Evolutionary conservation across 2,888 invertebrate species (phyloP).

Genomic region (Sinotaia quadrata): DNA sequence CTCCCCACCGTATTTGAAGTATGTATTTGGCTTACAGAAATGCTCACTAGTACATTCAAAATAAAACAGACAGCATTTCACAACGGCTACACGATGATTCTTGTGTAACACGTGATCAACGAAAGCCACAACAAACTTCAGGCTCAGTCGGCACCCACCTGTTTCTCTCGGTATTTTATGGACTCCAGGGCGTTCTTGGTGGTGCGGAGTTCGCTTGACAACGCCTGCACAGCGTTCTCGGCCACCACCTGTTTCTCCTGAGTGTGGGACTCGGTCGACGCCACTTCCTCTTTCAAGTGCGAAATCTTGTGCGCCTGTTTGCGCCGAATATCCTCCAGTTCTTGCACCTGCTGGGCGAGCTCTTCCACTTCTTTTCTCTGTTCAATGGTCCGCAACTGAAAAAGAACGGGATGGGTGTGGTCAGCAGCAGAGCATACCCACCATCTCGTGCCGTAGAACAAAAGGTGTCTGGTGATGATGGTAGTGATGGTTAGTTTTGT

Average conservation of each 20-base stretch:
- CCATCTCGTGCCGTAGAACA: too few species aligned
- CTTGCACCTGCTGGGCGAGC: constrained; percentile 64
- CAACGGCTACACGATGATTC: too few species aligned
- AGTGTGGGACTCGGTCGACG: constrained; percentile 45
- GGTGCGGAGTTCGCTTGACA: constrained; percentile 70
- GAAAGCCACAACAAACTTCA: too few species aligned
- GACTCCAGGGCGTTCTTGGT: constrained; percentile 68
- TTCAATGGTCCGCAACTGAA: constrained; percentile 62
- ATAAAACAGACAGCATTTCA: too few species aligned
- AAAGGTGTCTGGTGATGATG: too few species aligned
- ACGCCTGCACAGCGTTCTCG: constrained; percentile 70
- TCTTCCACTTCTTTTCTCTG: constrained; percentile 68
- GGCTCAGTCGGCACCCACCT: constrained; percentile 60
- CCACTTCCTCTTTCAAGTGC: constrained; percentile 60
- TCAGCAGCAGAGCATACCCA: too few species aligned
- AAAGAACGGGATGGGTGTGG: background rate
- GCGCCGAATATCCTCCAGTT: constrained; percentile 68
- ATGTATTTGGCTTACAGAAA: too few species aligned
- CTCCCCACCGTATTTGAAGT: too few species aligned
- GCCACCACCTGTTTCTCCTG: constrained; percentile 62
- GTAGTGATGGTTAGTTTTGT: too few species aligned
- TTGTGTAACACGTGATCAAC: too few species aligned
- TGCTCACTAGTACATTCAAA: too few species aligned
- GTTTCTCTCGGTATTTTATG: constrained; percentile 67
- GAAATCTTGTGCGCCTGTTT: constrained; percentile 70